Evolutionary conservation across 2,888 invertebrate genomes (phyloP).

Genomic region (Eustalomyia histrio): DNA sequence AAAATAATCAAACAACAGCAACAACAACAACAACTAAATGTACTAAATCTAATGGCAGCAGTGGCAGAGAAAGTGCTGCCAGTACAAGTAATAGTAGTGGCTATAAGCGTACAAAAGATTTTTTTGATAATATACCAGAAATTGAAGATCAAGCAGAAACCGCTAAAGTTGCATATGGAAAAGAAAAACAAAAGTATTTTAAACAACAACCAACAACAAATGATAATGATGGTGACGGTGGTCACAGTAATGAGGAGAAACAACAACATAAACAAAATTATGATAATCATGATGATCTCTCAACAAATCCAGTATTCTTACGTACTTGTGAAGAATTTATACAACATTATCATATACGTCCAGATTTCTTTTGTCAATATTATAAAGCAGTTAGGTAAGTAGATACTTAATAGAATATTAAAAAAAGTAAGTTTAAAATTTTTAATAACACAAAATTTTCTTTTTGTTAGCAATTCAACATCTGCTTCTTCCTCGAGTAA

Average conservation of each 20-base stretch:
- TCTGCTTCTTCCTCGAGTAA: slow-evolving; percentile 65
- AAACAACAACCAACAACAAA: slow-evolving; percentile 8
- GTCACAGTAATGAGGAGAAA: neutral
- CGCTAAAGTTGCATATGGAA: slow-evolving; percentile 14
- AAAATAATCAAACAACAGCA: slow-evolving; percentile 16
- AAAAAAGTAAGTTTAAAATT: neutral
- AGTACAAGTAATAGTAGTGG: slow-evolving; percentile 37
- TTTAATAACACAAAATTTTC: neutral
- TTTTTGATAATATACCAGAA: slow-evolving; percentile 77
- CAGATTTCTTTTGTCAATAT: slow-evolving; percentile 89
- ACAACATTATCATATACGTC: slow-evolving; percentile 84
- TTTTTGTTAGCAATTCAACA: slow-evolving; percentile 55
- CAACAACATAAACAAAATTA: slow-evolving; percentile 3
- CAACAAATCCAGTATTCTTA: slow-evolving; percentile 72
- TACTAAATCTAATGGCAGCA: slow-evolving; percentile 18
- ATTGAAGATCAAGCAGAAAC: slow-evolving; percentile 66
- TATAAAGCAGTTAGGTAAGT: slow-evolving; percentile 80
- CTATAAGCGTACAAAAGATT: slow-evolving; percentile 73
- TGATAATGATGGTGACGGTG: neutral
- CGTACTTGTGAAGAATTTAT: slow-evolving; percentile 83
- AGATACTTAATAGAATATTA: neutral
- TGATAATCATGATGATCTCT: slow-evolving; percentile 62
- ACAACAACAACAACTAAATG: slow-evolving; percentile 26
- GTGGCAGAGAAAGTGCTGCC: slow-evolving; percentile 44
- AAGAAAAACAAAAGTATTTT: slow-evolving; percentile 17